Evolutionary conservation across 1,140 invertebrate species (phyloP).

Genomic region (Drosophila tristis): DNA sequence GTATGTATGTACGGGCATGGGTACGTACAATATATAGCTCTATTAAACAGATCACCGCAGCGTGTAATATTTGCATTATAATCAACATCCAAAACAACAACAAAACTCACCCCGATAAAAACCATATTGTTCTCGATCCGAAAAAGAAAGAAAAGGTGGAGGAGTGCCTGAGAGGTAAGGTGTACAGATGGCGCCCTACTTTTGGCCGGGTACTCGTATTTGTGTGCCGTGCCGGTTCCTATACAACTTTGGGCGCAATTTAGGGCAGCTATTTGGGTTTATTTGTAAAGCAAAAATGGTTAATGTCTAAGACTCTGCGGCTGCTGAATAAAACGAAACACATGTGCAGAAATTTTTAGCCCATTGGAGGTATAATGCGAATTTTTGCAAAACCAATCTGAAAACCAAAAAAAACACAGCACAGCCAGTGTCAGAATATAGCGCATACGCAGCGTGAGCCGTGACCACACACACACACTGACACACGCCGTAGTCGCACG

Average conservation of each 20-base stretch:
- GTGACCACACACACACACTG: slow-evolving; percentile 27
- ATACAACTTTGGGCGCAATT: slow-evolving; percentile 62
- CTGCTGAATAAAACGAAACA: slow-evolving; percentile 65
- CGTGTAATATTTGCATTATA: slow-evolving; percentile 80
- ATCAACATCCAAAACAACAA: slow-evolving; percentile 63
- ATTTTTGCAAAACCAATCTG: slow-evolving; percentile 13
- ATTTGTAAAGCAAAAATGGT: slow-evolving; percentile 73
- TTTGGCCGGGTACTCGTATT: slow-evolving; percentile 22
- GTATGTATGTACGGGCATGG: not conserved
- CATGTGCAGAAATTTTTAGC: slow-evolving; percentile 72
- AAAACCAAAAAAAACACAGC: slow-evolving; percentile 33
- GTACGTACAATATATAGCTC: slow-evolving; percentile 18
- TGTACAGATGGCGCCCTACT: slow-evolving; percentile 76
- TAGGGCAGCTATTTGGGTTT: slow-evolving; percentile 74
- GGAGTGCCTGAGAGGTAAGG: slow-evolving; percentile 40
- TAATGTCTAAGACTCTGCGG: slow-evolving; percentile 47
- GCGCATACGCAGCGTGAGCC: slow-evolving; percentile 61
- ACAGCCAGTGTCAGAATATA: slow-evolving; percentile 25
- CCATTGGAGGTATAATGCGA: slow-evolving; percentile 27
- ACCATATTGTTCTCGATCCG: slow-evolving; percentile 69
- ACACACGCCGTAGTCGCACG: not conserved
- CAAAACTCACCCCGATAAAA: slow-evolving; percentile 58
- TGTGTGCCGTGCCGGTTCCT: slow-evolving; percentile 28
- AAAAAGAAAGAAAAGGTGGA: not conserved
- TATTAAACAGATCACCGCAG: slow-evolving; percentile 45